Evolutionary conservation across 2,888 invertebrate genomes (phyloP).

Genomic region (Pachymerium ferrugineum): DNA sequence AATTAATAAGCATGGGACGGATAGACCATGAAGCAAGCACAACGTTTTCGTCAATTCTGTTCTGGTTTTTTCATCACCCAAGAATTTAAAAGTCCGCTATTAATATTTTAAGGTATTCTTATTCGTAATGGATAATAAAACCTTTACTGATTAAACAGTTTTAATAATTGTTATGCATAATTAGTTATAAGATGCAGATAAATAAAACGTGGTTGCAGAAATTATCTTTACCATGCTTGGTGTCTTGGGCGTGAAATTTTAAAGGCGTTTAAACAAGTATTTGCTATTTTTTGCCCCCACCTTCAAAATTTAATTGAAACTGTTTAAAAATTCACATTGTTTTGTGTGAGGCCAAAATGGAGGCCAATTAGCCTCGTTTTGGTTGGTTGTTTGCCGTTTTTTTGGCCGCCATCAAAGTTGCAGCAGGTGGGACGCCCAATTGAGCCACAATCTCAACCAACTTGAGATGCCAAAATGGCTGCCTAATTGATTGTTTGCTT

Average conservation of each 20-base stretch:
- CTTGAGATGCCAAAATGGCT: conserved; percentile 18
- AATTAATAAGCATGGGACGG: too few relatives aligned
- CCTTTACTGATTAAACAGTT: too few relatives aligned
- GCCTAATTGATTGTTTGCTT: conserved; percentile 17
- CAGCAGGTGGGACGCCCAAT: conserved; percentile 11
- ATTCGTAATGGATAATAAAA: too few relatives aligned
- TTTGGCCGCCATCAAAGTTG: not conserved
- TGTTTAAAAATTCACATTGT: conserved; percentile 15
- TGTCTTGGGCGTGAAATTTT: not conserved
- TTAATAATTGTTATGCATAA: too few relatives aligned
- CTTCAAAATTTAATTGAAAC: conserved; percentile 5
- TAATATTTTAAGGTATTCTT: too few relatives aligned
- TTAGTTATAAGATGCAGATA: too few relatives aligned
- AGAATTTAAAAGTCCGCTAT: too few relatives aligned
- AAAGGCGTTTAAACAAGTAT: not conserved
- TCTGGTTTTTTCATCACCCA: too few relatives aligned
- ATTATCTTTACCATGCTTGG: too few relatives aligned
- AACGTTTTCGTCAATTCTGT: too few relatives aligned
- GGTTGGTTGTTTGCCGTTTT: not conserved
- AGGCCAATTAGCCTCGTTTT: not conserved
- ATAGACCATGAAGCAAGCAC: too few relatives aligned
- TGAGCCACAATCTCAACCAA: conserved; percentile 14
- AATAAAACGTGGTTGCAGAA: too few relatives aligned
- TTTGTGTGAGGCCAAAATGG: conserved; percentile 15
- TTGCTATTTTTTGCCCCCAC: not conserved